phyloP scores from a whole-genome alignment of 2,113 vertebrate species.

The Spermophilus dauricus region DNA sequence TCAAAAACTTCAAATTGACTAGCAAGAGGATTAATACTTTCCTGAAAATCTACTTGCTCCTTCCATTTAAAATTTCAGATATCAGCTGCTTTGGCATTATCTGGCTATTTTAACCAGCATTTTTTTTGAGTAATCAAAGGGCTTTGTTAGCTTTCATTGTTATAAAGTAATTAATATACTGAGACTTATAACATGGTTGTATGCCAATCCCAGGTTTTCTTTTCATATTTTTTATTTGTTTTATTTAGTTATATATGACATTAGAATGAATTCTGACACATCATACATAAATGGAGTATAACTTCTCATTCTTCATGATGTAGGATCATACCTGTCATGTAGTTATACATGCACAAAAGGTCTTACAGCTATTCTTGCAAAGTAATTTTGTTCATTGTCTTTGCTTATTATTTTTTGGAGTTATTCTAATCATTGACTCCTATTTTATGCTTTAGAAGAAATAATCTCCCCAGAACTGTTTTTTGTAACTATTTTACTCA shows the following conservation, averaged over 20 bases:
- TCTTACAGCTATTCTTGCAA: not conserved
- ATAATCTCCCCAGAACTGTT: not conserved
- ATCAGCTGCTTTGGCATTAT: not conserved
- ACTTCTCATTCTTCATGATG: no score
- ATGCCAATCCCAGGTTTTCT: no score
- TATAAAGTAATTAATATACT: not conserved
- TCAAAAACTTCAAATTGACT: not conserved
- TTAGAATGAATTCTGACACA: no score
- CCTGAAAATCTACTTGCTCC: not conserved
- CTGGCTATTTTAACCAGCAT: not conserved
- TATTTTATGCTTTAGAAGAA: not conserved
- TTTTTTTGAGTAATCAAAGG: not conserved
- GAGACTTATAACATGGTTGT: no score
- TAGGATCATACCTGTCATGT: no score
- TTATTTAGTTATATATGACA: no score
- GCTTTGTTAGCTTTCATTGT: not conserved
- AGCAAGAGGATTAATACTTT: not conserved
- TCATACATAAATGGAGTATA: no score
- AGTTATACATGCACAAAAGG: no score
- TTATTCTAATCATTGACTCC: not conserved
- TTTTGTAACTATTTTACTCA: not conserved
- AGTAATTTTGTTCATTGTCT: not conserved
- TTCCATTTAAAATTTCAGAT: not conserved
- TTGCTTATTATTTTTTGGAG: constrained; percentile 4
- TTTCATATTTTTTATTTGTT: no score